Conservation (phyloP, 2,888 invertebrate genomes). For the Phymatocera aterrima region DNA sequence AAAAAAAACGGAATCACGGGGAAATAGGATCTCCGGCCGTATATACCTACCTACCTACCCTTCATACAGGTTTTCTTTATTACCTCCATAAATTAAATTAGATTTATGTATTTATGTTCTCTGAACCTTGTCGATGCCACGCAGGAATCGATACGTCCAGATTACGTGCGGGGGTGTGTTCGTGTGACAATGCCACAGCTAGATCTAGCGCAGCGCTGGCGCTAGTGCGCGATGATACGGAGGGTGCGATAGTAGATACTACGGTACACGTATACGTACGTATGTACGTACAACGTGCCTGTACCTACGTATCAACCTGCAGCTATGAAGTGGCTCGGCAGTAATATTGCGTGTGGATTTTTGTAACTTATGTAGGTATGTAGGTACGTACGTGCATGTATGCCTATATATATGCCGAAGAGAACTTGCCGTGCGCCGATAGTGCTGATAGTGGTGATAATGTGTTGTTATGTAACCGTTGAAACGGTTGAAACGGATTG, state of each 20-base stretch:
- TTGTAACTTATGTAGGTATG: too few relatives aligned
- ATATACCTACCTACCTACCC: background rate
- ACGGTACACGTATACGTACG: too few relatives aligned
- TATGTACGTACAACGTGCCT: too few relatives aligned
- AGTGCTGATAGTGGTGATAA: background rate
- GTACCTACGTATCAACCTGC: too few relatives aligned
- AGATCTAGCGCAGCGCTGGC: background rate
- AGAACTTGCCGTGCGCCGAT: too few relatives aligned
- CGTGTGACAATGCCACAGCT: background rate
- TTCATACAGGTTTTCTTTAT: slow-evolving; percentile 7
- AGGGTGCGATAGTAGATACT: too few relatives aligned
- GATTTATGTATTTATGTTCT: slow-evolving; percentile 42
- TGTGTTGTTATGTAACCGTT: background rate
- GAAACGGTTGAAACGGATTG: too few relatives aligned
- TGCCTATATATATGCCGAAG: too few relatives aligned
- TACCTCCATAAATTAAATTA: slow-evolving; percentile 40
- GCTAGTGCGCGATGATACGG: background rate
- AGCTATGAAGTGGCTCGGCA: too few relatives aligned
- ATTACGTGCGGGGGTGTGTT: slow-evolving; percentile 9
- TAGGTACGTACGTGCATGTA: too few relatives aligned
- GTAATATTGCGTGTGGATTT: too few relatives aligned
- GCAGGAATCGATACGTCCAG: slow-evolving; percentile 29
- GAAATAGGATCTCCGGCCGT: background rate
- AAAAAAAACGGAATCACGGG: background rate
- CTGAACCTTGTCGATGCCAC: slow-evolving; percentile 15